Base-by-base conservation (phyloP, 30 jellyfish, hydroid and myxozoan genomes). In the Aurelia sp. region DNA sequence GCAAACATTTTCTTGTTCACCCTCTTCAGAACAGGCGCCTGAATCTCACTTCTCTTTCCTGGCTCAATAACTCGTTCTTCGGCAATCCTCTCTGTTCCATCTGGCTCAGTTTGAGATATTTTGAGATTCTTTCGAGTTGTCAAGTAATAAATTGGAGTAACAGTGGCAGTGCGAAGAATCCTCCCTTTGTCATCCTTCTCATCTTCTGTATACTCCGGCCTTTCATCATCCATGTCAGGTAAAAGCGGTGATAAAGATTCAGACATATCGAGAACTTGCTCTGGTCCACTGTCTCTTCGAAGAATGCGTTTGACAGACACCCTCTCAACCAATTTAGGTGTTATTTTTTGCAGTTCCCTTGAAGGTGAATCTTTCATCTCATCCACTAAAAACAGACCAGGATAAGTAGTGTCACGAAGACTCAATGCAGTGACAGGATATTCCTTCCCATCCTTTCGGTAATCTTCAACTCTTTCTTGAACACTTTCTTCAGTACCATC, bases 201-300 rank as follows among this genome's bases (percentile, higher is more conserved):
- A 13, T 74, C 91, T 19, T 83, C 91, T 23, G 59, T 90, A 11
- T 37, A 44, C 40, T 66, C 88, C 9, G 81, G 84, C 33, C 78
- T 89, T 17, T 81, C 86, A 22, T 90, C 97, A 44, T 84, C 97
- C 5, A 96, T 86, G 17, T 67, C 53, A 15, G 87, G 62, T 9
- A 67, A 87, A 78, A 84, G n/a, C 11, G 97, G 97, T 1, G 70
- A 79, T 20, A 90, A 86, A 13, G 93, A 75, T 75, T 83, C 96
- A 13, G 96, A 90, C 40, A 69, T 72, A 62, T 90, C 97, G 57
- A 91, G 12, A 18, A 86, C 66, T n/a, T 73, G 87, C 63, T 86
- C 95, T 35, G 66, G 73, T 61, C 98, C 98, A 86, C 87, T 97
- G 30, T 77, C 82, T 51, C 71, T 73, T 74, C 89, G 35, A 66